These are phyloP conservation scores for Apodemus speciosus DNA, from an alignment of 2,113 vertebrate genomes.

Conservation along the genomic window DNA sequence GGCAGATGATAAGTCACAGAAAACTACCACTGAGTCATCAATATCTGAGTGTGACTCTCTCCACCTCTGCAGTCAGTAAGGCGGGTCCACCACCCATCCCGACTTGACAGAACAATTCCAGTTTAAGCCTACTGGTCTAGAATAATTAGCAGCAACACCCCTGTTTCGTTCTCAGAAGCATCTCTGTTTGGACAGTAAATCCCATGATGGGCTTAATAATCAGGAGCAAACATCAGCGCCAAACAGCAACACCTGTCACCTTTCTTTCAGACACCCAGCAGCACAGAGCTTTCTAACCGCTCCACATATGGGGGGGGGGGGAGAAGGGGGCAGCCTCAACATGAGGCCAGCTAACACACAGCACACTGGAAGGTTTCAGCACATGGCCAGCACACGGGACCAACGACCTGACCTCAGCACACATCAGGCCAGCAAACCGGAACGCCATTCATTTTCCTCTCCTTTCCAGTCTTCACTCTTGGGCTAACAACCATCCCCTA, in stretches of 20 bases:
- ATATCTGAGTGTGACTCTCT: slow-evolving; percentile 43
- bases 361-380: no score
- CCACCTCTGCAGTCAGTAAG: neutral
- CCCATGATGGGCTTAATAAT: neutral
- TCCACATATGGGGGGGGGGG: neutral
- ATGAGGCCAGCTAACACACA: neutral
- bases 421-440: neutral
- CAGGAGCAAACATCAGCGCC: neutral
- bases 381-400: neutral
- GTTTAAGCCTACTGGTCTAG: neutral
- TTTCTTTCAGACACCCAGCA: neutral
- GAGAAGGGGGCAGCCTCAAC: neutral
- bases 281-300: neutral
- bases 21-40: slow-evolving; percentile 62
- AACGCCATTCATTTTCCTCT: neutral
- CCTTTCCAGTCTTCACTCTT: neutral
- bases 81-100: neutral
- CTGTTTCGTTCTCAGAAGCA: neutral
- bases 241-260: neutral
- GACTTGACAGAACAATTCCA: neutral
- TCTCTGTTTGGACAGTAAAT: neutral
- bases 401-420: neutral
- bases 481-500: neutral
- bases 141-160: neutral
- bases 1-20: slow-evolving; percentile 46